Evolutionary conservation across 2,113 vertebrate species (phyloP).

Genomic region (Myxocyprinus asiaticus): DNA sequence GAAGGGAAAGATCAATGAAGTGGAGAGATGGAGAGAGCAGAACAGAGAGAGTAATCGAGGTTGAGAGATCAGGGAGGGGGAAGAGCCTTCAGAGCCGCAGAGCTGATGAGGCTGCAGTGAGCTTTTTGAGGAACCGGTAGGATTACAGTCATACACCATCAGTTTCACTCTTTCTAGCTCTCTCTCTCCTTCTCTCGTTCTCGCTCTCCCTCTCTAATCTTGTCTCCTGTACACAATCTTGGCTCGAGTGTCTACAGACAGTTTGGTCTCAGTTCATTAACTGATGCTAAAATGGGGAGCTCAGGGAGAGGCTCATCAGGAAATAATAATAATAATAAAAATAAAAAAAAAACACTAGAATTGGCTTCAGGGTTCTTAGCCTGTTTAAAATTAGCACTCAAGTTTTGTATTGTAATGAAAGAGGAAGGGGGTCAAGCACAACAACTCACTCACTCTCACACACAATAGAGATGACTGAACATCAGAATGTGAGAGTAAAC

Average conservation of each 20-base stretch:
- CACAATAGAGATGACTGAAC: too few relatives aligned
- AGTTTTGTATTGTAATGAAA: background rate
- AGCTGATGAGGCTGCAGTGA: background rate
- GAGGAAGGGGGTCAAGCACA: too few relatives aligned
- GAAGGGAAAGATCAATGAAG: background rate
- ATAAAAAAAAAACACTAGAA: background rate
- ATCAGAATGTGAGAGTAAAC: too few relatives aligned
- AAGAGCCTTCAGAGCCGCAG: background rate
- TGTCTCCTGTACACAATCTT: slow-evolving; percentile 16
- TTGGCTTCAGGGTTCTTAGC: background rate
- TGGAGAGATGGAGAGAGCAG: background rate
- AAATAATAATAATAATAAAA: too few relatives aligned
- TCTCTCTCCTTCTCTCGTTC: background rate
- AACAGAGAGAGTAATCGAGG: background rate
- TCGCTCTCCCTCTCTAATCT: slow-evolving; percentile 23
- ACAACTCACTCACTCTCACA: too few relatives aligned
- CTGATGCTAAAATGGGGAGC: slow-evolving; percentile 27
- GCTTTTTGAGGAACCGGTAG: background rate
- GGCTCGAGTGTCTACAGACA: slow-evolving; percentile 30
- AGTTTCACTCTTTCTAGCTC: background rate
- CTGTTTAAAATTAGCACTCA: background rate
- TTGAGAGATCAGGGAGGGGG: background rate
- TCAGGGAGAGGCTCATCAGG: background rate
- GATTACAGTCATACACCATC: background rate
- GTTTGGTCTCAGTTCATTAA: slow-evolving; percentile 30